Base-by-base conservation (phyloP, 92 coral and sea anemone species). In the Metridium senile region DNA sequence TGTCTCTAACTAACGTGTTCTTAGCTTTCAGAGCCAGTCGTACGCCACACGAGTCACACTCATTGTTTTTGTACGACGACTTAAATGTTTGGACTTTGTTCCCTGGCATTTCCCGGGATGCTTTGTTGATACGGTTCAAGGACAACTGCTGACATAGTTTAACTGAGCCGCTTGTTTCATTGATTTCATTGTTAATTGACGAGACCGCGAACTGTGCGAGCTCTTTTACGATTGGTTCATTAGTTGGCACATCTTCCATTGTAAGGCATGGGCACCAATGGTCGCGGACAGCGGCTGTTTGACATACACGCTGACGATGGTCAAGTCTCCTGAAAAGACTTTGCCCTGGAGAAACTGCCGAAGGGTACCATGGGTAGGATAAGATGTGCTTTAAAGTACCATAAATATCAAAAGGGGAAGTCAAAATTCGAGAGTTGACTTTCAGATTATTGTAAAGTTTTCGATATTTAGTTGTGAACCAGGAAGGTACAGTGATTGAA, bases 51-150 rank as follows among this genome's bases (percentile, higher is more conserved):
- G 85, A 85, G 13, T 91, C 97, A 26, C 97, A 92, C 49, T 86
- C 78, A 19, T 68, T 26, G 21, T 82, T 58, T 11, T 64, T 72
- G 58, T 81, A 73, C 8, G 93, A 71, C 59, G 63, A 78, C 20
- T 75, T 67, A 32, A 94, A 88, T 33, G 66, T 79, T 30, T 91
- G 97, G 26, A 91, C 84, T 11, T 68, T 79, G 11, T 82, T 79
- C 43, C 89, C 89, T 0, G 98, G 98, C 86, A 93, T 82, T 49
- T 94, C 94, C 33, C 93, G 81, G n/a, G 86, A 81, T 13, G 90
- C 97, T 2, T 57, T 75, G 26, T 70, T 84, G 0, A 94, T 68
- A 9, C 73, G 64, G 68, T 84, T 81, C 10, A 94, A 71, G 19
- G 46, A 59, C 74, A 94, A 66, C 59, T 61, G 45, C 51, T 70